Percentiles rank a stretch among this genome's conserved stretches.
phyloP scores from a whole-genome alignment of 2,888 invertebrate genomes.

The Lottia gigantea region DNA sequence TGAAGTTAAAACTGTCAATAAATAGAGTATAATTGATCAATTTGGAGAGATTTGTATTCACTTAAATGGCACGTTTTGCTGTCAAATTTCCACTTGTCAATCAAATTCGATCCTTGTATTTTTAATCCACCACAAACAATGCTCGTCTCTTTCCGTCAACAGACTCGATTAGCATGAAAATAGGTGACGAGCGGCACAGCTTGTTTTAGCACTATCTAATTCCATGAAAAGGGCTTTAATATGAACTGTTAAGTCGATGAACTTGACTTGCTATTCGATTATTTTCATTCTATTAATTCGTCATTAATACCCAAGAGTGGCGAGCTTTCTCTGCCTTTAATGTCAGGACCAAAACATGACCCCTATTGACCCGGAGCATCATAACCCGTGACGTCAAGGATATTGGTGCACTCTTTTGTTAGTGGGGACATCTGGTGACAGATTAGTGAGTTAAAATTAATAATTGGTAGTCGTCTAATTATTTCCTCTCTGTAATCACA shows the following conservation, averaged over 20 bases:
- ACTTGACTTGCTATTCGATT: neutral
- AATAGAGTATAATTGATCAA: neutral
- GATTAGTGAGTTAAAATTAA: neutral
- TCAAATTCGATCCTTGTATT: constrained; percentile 7
- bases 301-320: neutral
- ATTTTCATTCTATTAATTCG: neutral
- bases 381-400: neutral
- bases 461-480: neutral
- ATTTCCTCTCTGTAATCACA: neutral
- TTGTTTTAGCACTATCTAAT: neutral
- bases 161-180: constrained; percentile 6
- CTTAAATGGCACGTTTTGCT: constrained; percentile 9
- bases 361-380: neutral
- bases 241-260: constrained; percentile 7
- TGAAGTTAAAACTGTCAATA: constrained; percentile 1
- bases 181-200: constrained; percentile 4
- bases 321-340: neutral
- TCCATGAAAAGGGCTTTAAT: neutral
- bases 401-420: neutral
- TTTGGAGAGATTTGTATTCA: neutral
- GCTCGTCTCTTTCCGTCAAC: neutral
- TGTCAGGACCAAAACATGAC: neutral
- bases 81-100: constrained; percentile 10
- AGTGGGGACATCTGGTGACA: constrained; percentile 7
- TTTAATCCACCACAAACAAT: constrained; percentile 4